phyloP scores from a whole-genome alignment of 2,113 vertebrate genomes.

The Neolamprologus caudopunctatus region DNA sequence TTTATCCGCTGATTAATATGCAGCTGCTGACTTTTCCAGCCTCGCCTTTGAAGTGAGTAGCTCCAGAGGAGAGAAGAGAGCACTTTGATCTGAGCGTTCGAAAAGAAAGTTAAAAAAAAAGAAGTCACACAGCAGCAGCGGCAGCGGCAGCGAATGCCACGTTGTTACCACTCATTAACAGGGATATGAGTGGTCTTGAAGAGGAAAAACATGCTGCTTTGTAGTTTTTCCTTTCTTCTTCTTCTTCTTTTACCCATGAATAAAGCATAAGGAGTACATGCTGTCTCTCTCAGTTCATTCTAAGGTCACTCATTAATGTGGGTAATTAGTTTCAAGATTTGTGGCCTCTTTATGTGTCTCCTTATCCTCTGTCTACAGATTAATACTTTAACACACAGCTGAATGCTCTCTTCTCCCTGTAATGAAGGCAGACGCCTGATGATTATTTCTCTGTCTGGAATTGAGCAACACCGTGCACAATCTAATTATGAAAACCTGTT shows the following conservation, averaged over 20 bases:
- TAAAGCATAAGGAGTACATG: neutral
- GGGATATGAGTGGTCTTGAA: neutral
- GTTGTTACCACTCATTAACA: neutral
- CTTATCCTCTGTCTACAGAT: neutral
- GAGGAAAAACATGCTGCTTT: neutral
- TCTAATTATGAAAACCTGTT: neutral
- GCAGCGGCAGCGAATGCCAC: neutral
- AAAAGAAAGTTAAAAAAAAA: neutral
- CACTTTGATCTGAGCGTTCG: conserved; percentile 32
- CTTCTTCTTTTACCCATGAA: neutral
- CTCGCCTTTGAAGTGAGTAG: conserved; percentile 30
- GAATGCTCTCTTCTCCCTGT: neutral
- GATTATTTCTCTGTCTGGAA: neutral
- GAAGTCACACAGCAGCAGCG: neutral
- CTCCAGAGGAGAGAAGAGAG: conserved; percentile 4
- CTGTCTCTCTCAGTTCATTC: neutral
- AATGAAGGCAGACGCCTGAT: neutral
- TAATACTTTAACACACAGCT: neutral
- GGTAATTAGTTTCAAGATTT: neutral
- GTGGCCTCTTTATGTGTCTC: neutral
- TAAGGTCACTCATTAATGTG: conserved; percentile 8
- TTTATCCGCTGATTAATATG: conserved; percentile 34
- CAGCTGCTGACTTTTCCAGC: conserved; percentile 41
- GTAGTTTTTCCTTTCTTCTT: neutral
- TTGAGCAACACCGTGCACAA: neutral